Conservation (phyloP, 2,888 invertebrate genomes). For the Scaptomyza tumidula region DNA sequence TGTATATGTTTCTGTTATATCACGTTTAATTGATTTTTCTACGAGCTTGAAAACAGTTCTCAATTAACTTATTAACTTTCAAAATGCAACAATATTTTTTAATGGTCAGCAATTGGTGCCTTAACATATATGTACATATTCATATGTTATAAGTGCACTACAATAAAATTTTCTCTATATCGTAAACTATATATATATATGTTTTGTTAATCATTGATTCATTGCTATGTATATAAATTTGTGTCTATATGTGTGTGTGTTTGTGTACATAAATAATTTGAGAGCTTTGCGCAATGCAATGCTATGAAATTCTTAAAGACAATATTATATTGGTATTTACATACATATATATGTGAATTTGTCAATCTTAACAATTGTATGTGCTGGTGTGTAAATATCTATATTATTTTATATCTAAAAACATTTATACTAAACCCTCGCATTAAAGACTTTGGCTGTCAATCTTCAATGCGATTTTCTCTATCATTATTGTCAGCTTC, state of each 20-base stretch:
- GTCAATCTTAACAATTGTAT: neutral
- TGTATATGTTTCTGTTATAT: slow-evolving; percentile 12
- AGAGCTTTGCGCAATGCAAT: slow-evolving; percentile 4
- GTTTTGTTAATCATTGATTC: slow-evolving; percentile 43
- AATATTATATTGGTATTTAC: neutral
- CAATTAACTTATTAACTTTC: slow-evolving; percentile 3
- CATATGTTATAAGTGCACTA: slow-evolving; percentile 31
- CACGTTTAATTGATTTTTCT: slow-evolving; percentile 18
- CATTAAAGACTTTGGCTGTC: slow-evolving; percentile 29
- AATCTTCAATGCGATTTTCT: slow-evolving; percentile 14
- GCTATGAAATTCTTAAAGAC: slow-evolving; percentile 11
- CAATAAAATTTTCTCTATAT: slow-evolving; percentile 20
- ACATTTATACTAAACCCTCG: neutral
- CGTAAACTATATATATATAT: slow-evolving; percentile 8
- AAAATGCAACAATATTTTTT: slow-evolving; percentile 36
- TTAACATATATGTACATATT: neutral
- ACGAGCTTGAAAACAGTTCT: slow-evolving; percentile 15
- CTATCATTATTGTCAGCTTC: slow-evolving; percentile 27
- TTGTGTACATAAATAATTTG: slow-evolving; percentile 18
- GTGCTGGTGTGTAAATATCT: neutral
- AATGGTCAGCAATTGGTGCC: slow-evolving; percentile 32
- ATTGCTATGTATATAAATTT: slow-evolving; percentile 2
- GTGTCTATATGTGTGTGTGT: neutral
- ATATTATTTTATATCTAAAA: neutral
- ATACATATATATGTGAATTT: neutral